Conservation (phyloP, 2,113 vertebrate genomes). For the Larimichthys polyactis region DNA sequence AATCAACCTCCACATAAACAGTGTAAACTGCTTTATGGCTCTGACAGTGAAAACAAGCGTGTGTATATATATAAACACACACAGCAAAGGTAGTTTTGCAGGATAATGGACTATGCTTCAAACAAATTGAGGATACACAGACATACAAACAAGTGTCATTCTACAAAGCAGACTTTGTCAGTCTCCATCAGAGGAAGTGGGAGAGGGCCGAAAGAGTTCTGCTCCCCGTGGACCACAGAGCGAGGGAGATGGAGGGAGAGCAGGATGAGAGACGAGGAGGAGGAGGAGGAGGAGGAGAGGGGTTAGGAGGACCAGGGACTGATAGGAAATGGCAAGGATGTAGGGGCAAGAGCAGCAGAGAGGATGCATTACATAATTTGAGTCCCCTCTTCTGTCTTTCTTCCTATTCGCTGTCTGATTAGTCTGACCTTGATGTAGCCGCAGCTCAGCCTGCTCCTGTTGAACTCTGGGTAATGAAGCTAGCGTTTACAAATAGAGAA, state of each 20-base stretch:
- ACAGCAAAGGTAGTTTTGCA: neutral
- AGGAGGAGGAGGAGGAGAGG: neutral
- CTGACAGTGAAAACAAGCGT: neutral
- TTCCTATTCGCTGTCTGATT: conserved; percentile 69
- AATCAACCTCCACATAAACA: neutral
- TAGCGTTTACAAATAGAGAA: conserved; percentile 76
- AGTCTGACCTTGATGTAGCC: conserved; percentile 76
- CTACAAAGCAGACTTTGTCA: conserved; percentile 48
- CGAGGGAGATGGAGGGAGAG: neutral
- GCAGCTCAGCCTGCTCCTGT: conserved; percentile 68
- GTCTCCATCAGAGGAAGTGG: conserved; percentile 64
- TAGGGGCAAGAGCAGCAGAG: conserved; percentile 32
- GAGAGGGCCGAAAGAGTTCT: conserved; percentile 81
- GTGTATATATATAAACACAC: neutral
- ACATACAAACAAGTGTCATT: conserved; percentile 46
- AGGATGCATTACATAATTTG: conserved; percentile 75
- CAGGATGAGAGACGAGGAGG: neutral
- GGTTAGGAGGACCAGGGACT: conserved; percentile 7
- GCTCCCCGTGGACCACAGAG: conserved; percentile 80
- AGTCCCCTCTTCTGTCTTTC: conserved; percentile 54
- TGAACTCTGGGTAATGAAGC: conserved; percentile 81
- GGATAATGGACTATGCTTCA: neutral
- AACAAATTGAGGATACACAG: conserved; percentile 10
- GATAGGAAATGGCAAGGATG: conserved; percentile 59
- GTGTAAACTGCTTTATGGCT: neutral